phyloP scores from a whole-genome alignment of 53 echinoderm and acorn worm genomes.

The Astropecten irregularis region DNA sequence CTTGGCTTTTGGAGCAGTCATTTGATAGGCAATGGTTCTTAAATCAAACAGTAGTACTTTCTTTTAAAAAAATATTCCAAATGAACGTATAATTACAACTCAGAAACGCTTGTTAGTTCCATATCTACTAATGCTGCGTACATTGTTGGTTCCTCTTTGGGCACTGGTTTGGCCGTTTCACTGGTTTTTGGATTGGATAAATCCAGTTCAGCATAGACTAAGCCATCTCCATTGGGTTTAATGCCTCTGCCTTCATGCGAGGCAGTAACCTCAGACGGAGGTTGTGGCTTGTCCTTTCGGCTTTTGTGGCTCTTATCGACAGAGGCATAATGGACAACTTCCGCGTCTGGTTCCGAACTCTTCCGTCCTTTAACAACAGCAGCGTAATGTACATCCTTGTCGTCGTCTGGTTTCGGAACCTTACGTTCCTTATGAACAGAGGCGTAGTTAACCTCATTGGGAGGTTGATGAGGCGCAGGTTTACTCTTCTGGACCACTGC shows the following conservation, averaged over 20 bases:
- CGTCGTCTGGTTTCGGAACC: neutral
- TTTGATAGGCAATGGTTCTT: too few relatives aligned
- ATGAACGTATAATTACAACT: too few relatives aligned
- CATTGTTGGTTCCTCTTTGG: constrained; percentile 27
- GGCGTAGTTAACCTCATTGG: neutral
- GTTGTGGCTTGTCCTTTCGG: too few relatives aligned
- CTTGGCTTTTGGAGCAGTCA: too few relatives aligned
- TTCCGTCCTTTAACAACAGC: neutral
- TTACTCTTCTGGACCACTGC: neutral
- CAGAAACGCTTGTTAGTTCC: too few relatives aligned
- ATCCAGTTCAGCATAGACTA: constrained; percentile 43
- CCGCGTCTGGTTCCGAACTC: neutral
- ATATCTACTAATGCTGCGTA: constrained; percentile 17
- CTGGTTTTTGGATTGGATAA: neutral
- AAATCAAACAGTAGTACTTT: too few relatives aligned
- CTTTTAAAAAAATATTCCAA: too few relatives aligned
- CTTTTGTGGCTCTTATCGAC: constrained; percentile 11
- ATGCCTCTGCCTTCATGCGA: too few relatives aligned
- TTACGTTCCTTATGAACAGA: neutral
- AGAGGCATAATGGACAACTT: neutral
- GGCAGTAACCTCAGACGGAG: neutral
- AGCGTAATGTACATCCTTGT: neutral
- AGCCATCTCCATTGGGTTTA: neutral
- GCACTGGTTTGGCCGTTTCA: neutral
- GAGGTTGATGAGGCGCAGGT: neutral